Percentiles rank a stretch among this genome's conserved stretches.
phyloP scores from a whole-genome alignment of 1,140 invertebrate species.

The Ylistrum balloti region DNA sequence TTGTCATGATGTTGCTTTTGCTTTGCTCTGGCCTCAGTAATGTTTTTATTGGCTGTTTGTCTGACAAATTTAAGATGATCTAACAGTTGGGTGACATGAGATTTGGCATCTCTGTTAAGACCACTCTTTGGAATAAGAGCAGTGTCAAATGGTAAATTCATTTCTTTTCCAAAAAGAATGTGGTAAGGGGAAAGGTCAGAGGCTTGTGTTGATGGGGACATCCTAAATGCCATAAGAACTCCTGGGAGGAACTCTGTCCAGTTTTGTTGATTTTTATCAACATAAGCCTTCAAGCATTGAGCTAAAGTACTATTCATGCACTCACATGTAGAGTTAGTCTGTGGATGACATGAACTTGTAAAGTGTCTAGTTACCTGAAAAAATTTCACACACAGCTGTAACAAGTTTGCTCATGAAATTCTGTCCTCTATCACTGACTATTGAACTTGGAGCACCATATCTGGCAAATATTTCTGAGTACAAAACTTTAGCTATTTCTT shows the following conservation, averaged over 20 bases:
- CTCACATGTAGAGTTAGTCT: conserved; percentile 58
- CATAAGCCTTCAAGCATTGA: no score
- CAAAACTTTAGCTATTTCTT: conserved; percentile 56
- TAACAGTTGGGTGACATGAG: conserved; percentile 33
- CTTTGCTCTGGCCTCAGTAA: conserved; percentile 6
- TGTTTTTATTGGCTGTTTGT: conserved; percentile 53
- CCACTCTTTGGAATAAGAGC: conserved; percentile 50
- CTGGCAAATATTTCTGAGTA: conserved; percentile 61
- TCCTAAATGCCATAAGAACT: no score
- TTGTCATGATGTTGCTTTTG: conserved; percentile 45
- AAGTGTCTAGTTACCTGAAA: no score
- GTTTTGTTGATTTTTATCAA: no score
- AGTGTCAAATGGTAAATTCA: conserved; percentile 59
- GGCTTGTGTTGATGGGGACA: no score
- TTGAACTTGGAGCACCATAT: conserved; percentile 54
- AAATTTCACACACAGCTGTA: no score
- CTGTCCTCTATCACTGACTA: conserved; percentile 62
- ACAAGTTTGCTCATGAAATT: no score
- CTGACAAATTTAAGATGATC: background rate
- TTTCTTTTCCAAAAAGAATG: conserved; percentile 51
- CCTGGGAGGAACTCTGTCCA: no score
- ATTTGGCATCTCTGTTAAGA: background rate
- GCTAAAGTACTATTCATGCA: conserved; percentile 54
- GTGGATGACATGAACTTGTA: no score
- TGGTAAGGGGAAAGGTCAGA: conserved; percentile 35